These are phyloP conservation scores for Chaetorhynchus papuensis DNA, from an alignment of 2,113 vertebrate species.

Conservation along the genomic window DNA sequence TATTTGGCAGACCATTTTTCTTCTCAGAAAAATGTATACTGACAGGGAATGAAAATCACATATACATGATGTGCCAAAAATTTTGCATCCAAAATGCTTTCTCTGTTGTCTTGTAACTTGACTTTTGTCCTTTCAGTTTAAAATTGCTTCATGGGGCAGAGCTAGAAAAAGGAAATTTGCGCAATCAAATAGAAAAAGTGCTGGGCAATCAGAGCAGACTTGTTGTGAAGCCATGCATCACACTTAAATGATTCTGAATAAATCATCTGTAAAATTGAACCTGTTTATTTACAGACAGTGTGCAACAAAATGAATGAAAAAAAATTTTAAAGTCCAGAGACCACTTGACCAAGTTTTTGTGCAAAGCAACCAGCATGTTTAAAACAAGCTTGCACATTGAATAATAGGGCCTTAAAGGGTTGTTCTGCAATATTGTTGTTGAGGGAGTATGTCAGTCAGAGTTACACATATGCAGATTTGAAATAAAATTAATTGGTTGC, in stretches of 20 bases:
- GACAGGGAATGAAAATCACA: neutral
- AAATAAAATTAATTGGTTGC: neutral
- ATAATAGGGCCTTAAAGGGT: neutral
- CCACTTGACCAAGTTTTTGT: rapidly evolving
- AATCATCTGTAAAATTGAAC: neutral
- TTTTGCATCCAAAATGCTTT: neutral
- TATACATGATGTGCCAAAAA: neutral
- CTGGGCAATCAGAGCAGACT: neutral
- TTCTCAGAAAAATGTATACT: neutral
- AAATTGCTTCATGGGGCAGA: neutral
- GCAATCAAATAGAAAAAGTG: neutral
- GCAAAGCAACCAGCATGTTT: neutral
- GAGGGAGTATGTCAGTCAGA: neutral
- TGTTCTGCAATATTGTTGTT: neutral
- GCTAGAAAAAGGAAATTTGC: neutral
- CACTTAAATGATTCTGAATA: neutral
- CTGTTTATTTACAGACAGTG: neutral
- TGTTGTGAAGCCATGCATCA: neutral
- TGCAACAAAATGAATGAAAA: neutral
- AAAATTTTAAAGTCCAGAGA: neutral
- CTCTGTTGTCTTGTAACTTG: neutral
- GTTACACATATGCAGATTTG: neutral
- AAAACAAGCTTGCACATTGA: neutral
- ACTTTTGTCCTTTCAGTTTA: neutral
- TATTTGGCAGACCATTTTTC: neutral